Base-by-base conservation (phyloP, 2,113 vertebrate genomes). In the Triplophysa siluroides region DNA sequence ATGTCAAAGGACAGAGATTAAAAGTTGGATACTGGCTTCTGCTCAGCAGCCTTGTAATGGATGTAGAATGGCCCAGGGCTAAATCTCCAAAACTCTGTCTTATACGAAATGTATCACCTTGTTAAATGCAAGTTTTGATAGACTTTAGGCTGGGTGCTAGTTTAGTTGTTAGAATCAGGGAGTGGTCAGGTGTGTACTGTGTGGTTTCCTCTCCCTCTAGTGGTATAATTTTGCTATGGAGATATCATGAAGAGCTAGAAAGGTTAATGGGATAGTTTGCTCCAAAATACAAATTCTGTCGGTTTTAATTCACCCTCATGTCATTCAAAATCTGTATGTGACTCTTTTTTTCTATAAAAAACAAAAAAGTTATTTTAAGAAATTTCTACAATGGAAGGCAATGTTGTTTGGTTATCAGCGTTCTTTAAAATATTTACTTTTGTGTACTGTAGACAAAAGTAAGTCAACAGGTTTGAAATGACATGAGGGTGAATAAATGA, bases 1-100 rank as follows among this genome's bases (percentile, higher is more conserved):
- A 92, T 91, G 88, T 89, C 77, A 33, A 80, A 77, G 47, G 61
- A 50, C 61, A 54, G 45, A 65, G 61, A 77, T 54, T 54, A 65
- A 65, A 10, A 66, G 19, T 45, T 52, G 75, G 26, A 54, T 16
- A 54, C 12, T 13, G 18, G 73, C 60, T 76, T 26, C 60, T 76
- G 60, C 73, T 62, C 41, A 19, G 73, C 14, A 47, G 73, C 60
- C 18, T 29, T 76, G 12, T 75, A 50, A 26, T 62, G 23, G 23
- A 29, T 75, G 56, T 13, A 23, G 69, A 24, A 58, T 13, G n/a
- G 52, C 21, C 33, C 33, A 9, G n/a, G 66, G 8, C 41, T 60
- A 33, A 24, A 60, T 73, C 33, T 76, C 9, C 2, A 50, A 63
- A 76, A 29, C 13, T 19, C 8, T 76, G 26, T 58, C 16, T 62